Evolutionary conservation across 2,888 invertebrate genomes (phyloP).

Genomic region (Agrochola macilenta): DNA sequence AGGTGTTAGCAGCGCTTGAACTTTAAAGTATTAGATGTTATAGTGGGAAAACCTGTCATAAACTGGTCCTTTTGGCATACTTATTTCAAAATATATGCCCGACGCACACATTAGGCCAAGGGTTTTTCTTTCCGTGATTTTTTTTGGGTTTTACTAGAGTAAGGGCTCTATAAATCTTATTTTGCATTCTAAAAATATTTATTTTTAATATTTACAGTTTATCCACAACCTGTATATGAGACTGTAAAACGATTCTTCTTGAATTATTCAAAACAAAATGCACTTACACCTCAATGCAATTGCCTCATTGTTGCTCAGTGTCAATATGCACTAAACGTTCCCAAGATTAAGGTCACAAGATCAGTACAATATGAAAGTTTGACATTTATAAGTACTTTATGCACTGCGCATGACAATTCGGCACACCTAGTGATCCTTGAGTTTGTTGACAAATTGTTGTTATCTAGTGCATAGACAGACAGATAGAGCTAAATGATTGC

Average conservation of each 20-base stretch:
- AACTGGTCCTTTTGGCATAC: background rate
- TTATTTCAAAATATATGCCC: background rate
- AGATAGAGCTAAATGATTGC: slow-evolving; percentile 14
- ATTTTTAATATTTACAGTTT: background rate
- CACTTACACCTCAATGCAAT: slow-evolving; percentile 27
- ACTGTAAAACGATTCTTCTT: background rate
- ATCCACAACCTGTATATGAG: background rate
- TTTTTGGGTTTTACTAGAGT: background rate
- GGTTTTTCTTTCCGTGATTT: background rate
- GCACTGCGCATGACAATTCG: slow-evolving; percentile 49
- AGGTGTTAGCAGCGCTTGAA: background rate
- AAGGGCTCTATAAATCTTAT: background rate
- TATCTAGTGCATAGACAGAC: slow-evolving; percentile 37
- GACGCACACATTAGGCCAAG: background rate
- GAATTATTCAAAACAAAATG: slow-evolving; percentile 33
- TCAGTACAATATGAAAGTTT: slow-evolving; percentile 70
- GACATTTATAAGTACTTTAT: slow-evolving; percentile 65
- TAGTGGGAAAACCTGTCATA: background rate
- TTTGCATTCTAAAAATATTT: background rate
- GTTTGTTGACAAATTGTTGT: slow-evolving; percentile 44
- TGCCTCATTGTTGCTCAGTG: slow-evolving; percentile 30
- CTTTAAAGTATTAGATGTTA: background rate
- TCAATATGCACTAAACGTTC: slow-evolving; percentile 54
- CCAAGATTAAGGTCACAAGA: slow-evolving; percentile 63
- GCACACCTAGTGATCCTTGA: slow-evolving; percentile 59